phyloP scores from a whole-genome alignment of 2,797 vertebrate genomes.

The Molossus alvarezi region DNA sequence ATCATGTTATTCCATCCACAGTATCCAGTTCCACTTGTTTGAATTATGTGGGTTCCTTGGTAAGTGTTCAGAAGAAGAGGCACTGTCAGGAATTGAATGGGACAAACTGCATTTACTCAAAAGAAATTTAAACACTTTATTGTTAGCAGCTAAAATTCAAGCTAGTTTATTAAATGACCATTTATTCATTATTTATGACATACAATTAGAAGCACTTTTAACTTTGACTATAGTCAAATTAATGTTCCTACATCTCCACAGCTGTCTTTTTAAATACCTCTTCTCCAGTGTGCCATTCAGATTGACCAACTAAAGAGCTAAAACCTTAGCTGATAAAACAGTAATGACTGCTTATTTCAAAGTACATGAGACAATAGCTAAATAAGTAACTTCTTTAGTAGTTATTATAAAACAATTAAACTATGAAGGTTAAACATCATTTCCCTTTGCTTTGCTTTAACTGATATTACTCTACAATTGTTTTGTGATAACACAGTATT shows the following conservation, averaged over 20 bases:
- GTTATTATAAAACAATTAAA: constrained; percentile 73
- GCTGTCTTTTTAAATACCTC: constrained; percentile 75
- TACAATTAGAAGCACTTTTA: constrained; percentile 70
- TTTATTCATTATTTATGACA: constrained; percentile 38
- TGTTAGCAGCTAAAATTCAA: constrained; percentile 45
- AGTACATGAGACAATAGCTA: constrained; percentile 86
- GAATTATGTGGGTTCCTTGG: fast-evolving
- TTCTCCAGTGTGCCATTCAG: constrained; percentile 72
- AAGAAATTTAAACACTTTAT: constrained; percentile 64
- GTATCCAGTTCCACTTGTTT: background rate
- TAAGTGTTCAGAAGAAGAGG: background rate
- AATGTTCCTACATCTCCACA: constrained; percentile 79
- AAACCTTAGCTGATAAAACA: constrained; percentile 85
- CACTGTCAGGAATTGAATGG: constrained; percentile 1
- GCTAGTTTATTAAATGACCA: constrained; percentile 70
- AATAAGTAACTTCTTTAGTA: constrained; percentile 85
- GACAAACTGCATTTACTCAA: background rate
- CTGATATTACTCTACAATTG: constrained; percentile 17
- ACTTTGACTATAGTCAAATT: constrained; percentile 60
- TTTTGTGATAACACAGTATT: background rate
- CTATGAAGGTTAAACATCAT: constrained; percentile 35
- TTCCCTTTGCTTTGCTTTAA: constrained; percentile 44
- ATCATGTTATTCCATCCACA: constrained; percentile 8
- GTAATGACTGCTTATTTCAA: constrained; percentile 85
- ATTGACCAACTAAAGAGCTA: constrained; percentile 86